phyloP scores from a whole-genome alignment of 1,140 invertebrate species.

The Leptinotarsa lineolata region DNA sequence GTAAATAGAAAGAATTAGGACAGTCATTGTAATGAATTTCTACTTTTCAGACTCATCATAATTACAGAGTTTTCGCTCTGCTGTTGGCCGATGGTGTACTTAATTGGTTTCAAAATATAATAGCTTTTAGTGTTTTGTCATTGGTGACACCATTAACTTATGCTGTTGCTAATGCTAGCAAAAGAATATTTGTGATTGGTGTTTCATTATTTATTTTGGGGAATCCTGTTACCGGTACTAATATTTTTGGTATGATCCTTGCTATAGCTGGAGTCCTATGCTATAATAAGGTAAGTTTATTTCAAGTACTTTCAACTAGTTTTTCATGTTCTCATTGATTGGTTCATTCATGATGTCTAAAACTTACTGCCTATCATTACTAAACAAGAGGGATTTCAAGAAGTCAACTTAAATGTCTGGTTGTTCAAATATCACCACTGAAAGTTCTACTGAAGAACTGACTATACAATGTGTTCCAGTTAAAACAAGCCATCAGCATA shows the following conservation, averaged over 20 bases:
- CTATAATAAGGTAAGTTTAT: conserved; percentile 75
- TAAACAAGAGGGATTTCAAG: no score
- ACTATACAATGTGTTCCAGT: no score
- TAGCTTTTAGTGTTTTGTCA: conserved; percentile 90
- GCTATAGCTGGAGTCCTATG: conserved; percentile 88
- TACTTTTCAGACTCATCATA: conserved; percentile 55
- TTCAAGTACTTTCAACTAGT: not conserved
- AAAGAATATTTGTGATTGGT: conserved; percentile 90
- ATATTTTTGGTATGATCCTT: conserved; percentile 88
- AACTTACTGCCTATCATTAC: no score
- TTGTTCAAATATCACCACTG: no score
- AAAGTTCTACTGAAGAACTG: no score
- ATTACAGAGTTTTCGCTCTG: conserved; percentile 65
- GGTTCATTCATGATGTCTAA: no score
- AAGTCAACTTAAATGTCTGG: no score
- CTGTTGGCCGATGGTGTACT: conserved; percentile 83
- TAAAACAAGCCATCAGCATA: no score
- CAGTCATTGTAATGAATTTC: no score
- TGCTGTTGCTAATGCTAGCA: conserved; percentile 94
- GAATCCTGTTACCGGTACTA: conserved; percentile 88
- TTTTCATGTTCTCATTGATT: not conserved
- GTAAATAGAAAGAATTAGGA: no score
- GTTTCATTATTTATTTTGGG: conserved; percentile 86
- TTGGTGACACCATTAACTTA: conserved; percentile 91
- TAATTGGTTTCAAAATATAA: conserved; percentile 93